Conservation (phyloP, 37 sponge, comb jelly and placozoan genomes). For the Hexactinellida sp. region DNA sequence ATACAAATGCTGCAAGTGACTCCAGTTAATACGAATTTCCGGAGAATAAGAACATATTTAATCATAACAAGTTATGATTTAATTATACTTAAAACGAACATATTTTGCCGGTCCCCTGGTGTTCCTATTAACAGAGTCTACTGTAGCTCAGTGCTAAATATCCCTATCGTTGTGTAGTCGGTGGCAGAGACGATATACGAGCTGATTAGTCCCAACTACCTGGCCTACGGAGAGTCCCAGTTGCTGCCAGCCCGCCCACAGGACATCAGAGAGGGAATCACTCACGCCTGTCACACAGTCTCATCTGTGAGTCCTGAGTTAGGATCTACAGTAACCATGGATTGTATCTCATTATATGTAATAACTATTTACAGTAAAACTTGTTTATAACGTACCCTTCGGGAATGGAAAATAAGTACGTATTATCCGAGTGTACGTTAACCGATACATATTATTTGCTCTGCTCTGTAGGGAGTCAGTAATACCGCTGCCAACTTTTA, state of each 20-base stretch:
- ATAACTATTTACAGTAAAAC: background rate
- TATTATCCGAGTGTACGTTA: too few relatives aligned
- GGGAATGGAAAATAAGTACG: background rate
- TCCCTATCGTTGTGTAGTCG: slow-evolving; percentile 26
- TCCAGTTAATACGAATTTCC: too few relatives aligned
- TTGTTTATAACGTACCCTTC: too few relatives aligned
- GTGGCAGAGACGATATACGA: slow-evolving; percentile 62
- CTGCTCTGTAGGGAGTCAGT: slow-evolving; percentile 44
- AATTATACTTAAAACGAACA: too few relatives aligned
- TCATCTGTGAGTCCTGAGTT: slow-evolving; percentile 31
- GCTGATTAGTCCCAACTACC: slow-evolving; percentile 32
- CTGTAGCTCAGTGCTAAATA: too few relatives aligned
- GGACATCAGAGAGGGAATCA: slow-evolving; percentile 72
- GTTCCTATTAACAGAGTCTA: too few relatives aligned
- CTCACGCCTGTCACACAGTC: slow-evolving; percentile 69
- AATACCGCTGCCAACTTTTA: slow-evolving; percentile 49
- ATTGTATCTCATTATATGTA: background rate
- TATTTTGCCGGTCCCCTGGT: too few relatives aligned
- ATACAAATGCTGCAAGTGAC: too few relatives aligned
- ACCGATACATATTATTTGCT: background rate
- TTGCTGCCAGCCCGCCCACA: slow-evolving; percentile 32
- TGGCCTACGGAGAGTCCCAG: background rate
- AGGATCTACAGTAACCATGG: background rate
- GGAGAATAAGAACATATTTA: background rate
- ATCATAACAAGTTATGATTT: background rate